A percentile compares a stretch with the other conserved stretches of the same genome.
These are phyloP conservation scores for Rhimphoctona megacephalus DNA, from an alignment of 2,888 invertebrate species.

Conservation along the genomic window DNA sequence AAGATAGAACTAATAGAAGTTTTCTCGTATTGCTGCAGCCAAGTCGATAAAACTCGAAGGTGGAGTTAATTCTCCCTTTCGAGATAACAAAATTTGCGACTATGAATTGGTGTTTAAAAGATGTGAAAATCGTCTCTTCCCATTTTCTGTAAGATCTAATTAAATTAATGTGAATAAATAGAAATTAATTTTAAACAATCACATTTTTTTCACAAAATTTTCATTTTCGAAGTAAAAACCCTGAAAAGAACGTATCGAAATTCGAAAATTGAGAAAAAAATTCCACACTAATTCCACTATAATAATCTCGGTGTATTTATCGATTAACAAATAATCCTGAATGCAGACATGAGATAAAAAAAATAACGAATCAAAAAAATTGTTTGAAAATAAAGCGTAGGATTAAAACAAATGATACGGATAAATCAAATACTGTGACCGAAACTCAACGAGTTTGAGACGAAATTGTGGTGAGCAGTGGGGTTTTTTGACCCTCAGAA, in stretches of 20 bases:
- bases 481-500: slow-evolving; percentile 39
- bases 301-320: neutral
- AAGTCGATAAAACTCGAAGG: slow-evolving; percentile 40
- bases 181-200: neutral
- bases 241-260: neutral
- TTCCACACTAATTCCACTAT: neutral
- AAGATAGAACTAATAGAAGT: slow-evolving; percentile 51
- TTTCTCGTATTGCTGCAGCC: slow-evolving; percentile 48
- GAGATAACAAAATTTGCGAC: slow-evolving; percentile 9
- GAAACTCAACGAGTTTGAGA: neutral
- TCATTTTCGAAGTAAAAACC: neutral
- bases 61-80: slow-evolving; percentile 17
- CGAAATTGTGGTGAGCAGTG: neutral
- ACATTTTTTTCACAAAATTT: neutral
- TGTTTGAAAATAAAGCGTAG: neutral
- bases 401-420: neutral
- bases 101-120: slow-evolving; percentile 1
- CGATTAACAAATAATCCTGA: neutral
- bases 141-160: neutral
- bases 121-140: neutral
- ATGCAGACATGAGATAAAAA: neutral
- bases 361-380: too few species aligned
- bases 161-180: neutral
- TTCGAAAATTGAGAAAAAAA: too few species aligned
- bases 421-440: neutral